Evolutionary conservation across 2,797 vertebrate species (phyloP), one percentile per base, ranked within the genome.

Genomic region (Enteromius paludinosus): DNA sequence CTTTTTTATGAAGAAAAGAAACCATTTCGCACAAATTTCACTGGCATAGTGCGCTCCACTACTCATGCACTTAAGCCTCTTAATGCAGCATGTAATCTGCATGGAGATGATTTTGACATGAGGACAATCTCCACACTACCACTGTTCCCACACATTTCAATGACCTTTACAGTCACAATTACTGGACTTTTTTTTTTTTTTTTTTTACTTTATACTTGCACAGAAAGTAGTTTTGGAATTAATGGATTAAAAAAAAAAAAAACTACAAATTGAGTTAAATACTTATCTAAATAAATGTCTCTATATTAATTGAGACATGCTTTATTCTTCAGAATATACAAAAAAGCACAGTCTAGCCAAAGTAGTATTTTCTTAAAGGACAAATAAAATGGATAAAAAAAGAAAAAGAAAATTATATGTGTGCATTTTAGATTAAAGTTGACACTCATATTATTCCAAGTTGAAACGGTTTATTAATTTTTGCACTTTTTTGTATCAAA

Each of bases 401-500:
- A 15, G 12, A 49, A 49, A 15, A 4, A 5, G 5, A 47, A 35
- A 35, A 33, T 0, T 38, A 38, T 2, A 41, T 2, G 38, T 41
- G 38, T 41, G 38, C 2, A 0, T 41, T 30, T 10, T 41, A 41
- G 41, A 41, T 11, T 41, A 41, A 41, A 47, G 4, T 45, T 47
- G 25, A 25, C 14, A 79, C 45, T 3, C 76, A 38, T 52, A 14
- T 30, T 5, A 61, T 25, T 62, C 5, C 4, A 41, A 54, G 23
- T 41, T 66, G 23, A 38, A 82, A 72, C 4, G 8, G n/a, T 75
- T 75, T 82, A 82, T 82, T 82, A 11, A 64, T 56, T 33, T 35
- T 41, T 41, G 12, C 59, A 68, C 8, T 3, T 14, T 72, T 75
- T 68, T 82, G 69, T n/a, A 73, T 30, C 69, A 74, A 66, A 81